Conservation (phyloP, 2,888 invertebrate genomes). For the Stenodema calcarata region DNA sequence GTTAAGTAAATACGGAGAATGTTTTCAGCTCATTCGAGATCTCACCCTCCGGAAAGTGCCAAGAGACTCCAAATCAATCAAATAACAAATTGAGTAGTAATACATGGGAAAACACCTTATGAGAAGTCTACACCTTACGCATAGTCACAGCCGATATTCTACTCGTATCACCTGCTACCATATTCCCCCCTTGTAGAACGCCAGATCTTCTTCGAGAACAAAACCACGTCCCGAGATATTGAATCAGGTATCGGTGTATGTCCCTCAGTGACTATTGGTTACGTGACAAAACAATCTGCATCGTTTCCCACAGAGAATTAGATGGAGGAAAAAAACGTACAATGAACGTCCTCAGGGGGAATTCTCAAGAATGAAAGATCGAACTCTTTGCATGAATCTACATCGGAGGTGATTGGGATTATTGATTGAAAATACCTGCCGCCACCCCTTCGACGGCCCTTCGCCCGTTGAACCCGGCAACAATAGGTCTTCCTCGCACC, state of each 20-base stretch:
- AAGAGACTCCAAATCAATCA: not conserved
- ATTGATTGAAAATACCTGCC: slow-evolving; percentile 8
- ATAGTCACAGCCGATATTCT: not conserved
- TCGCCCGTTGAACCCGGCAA: not conserved
- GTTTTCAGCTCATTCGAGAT: too few species aligned
- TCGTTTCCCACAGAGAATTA: slow-evolving; percentile 37
- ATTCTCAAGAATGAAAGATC: not conserved
- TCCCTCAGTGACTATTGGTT: slow-evolving; percentile 17
- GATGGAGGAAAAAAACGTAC: not conserved
- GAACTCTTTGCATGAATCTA: slow-evolving; percentile 42
- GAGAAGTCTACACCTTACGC: not conserved
- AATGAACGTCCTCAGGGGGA: not conserved
- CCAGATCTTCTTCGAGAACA: not conserved
- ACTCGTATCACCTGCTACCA: not conserved
- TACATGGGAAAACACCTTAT: not conserved
- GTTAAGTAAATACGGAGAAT: too few species aligned
- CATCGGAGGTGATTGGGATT: slow-evolving; percentile 25
- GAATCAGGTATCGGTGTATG: slow-evolving; percentile 24
- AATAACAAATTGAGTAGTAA: not conserved
- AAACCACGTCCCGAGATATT: slow-evolving; percentile 31
- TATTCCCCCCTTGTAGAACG: not conserved
- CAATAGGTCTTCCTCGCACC: not conserved
- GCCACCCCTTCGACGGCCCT: not conserved
- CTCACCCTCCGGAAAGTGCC: not conserved
- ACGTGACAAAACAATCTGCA: slow-evolving; percentile 33